Conservation (phyloP, 2,113 vertebrate genomes). For the Microtus oregoni region DNA sequence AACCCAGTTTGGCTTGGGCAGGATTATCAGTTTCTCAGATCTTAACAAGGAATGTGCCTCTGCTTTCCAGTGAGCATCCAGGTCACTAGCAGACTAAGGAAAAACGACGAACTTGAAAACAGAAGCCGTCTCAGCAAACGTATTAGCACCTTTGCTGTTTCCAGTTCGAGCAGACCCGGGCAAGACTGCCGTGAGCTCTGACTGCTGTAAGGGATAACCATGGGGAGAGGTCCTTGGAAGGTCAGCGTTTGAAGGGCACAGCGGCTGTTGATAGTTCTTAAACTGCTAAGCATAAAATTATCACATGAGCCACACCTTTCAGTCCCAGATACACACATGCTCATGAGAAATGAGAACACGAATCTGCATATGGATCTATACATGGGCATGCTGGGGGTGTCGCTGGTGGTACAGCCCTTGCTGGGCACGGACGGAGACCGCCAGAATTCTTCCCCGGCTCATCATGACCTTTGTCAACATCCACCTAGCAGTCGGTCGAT, state of each 20-base stretch:
- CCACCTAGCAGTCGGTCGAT: too few relatives aligned
- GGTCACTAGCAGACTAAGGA: neutral
- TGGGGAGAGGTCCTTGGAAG: neutral
- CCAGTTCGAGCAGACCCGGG: neutral
- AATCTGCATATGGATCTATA: neutral
- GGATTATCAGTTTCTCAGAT: neutral
- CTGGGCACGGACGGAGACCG: neutral
- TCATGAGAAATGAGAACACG: neutral
- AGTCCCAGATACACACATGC: neutral
- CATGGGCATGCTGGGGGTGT: neutral
- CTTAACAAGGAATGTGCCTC: neutral
- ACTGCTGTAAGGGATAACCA: neutral
- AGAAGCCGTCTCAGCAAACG: neutral
- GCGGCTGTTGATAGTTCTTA: neutral
- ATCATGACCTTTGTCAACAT: neutral
- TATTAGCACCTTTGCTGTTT: neutral
- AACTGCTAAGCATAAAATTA: neutral
- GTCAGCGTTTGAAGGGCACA: neutral
- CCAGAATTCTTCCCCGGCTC: neutral
- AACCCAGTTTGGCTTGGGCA: neutral
- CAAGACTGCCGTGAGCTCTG: neutral
- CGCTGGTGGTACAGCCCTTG: neutral
- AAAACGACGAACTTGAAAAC: neutral
- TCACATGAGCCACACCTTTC: fast-evolving
- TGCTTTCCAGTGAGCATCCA: neutral